Evolutionary conservation across 2,888 invertebrate genomes (phyloP), one percentile per base, ranked within the genome.

Genomic region (Orchesellides sinensis): DNA sequence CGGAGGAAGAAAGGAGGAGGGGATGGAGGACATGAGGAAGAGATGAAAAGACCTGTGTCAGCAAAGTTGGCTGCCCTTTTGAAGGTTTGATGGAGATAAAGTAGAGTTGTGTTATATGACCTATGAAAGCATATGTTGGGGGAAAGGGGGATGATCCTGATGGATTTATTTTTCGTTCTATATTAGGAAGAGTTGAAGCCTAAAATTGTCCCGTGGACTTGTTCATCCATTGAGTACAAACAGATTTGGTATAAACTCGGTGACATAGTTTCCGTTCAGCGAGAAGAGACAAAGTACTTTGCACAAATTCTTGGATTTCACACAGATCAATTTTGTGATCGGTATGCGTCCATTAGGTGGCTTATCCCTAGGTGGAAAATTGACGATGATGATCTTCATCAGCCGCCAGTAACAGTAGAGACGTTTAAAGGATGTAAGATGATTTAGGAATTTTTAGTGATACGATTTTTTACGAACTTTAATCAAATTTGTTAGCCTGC

Each of bases 321-420:
- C 21, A 73, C 56, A 10, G 80, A 81, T 40, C 80, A 81, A 27
- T 81, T 81, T 68, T 81, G 80, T 21, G 80, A 73, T 5, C 45
- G 68, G 0, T 81, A 81, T 52, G 80, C 68, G 12, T 66, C 80
- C 1, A 68, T 81, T 21, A 29, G 63, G 14, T 81, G 80, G 80
- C 45, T 81, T 1, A 21, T 68, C 25, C 73, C 80, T 1, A 27
- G 27, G 19, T 68, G 29, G 4, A 72, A 54, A 29, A 29, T 61
- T 8, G 29, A 32, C n/a, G 12, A 32, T 19, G 27, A 80, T 52
- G 52, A 78, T 12, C 40, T 32, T 12, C 12, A 21, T 12, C 40
- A 47, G n/a, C 75, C 75, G 1, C 66, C 75, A 0, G 23, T 78
- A 3, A 49, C 78, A 29, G 25, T 56, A 1, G 79, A 72, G 17